These are phyloP conservation scores for Harpagoxenus sublaevis DNA, from an alignment of 2,888 invertebrate species.

Conservation along the genomic window DNA sequence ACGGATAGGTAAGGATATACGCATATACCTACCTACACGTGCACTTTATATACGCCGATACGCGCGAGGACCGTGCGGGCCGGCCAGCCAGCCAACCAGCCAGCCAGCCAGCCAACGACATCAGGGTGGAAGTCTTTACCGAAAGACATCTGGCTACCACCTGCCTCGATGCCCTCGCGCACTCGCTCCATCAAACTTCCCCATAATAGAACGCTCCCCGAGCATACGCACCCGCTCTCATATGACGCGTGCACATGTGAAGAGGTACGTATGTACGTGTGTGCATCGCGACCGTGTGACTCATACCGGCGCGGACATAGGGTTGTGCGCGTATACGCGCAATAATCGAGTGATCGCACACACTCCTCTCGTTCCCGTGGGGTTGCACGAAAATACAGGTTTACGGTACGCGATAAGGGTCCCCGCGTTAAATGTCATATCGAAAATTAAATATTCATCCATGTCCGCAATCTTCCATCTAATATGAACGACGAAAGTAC, in stretches of 20 bases:
- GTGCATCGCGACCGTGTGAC: slow-evolving; percentile 38
- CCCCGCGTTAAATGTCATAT: background rate
- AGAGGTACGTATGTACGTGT: background rate
- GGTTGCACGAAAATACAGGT: slow-evolving; percentile 40
- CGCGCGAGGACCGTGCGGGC: slow-evolving; percentile 58
- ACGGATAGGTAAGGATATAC: slow-evolving; percentile 43
- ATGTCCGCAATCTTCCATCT: background rate
- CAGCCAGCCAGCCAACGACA: slow-evolving; percentile 71
- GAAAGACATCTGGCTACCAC: slow-evolving; percentile 86
- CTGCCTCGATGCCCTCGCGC: slow-evolving; percentile 84
- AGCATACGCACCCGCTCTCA: slow-evolving; percentile 73
- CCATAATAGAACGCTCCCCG: slow-evolving; percentile 73
- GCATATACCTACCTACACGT: slow-evolving; percentile 3
- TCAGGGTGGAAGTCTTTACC: slow-evolving; percentile 82
- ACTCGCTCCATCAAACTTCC: slow-evolving; percentile 77
- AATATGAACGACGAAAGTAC: background rate
- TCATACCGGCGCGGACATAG: slow-evolving; percentile 23
- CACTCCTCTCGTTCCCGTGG: slow-evolving; percentile 42
- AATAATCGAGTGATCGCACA: slow-evolving; percentile 40
- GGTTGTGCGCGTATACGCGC: slow-evolving; percentile 49
- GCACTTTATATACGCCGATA: slow-evolving; percentile 14
- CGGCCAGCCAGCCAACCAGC: slow-evolving; percentile 45
- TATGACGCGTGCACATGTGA: slow-evolving; percentile 70
- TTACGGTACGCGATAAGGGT: slow-evolving; percentile 16
- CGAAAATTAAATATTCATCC: slow-evolving; percentile 39